These are phyloP conservation scores for Puma concolor DNA, from an alignment of 2,113 vertebrate genomes.

Conservation along the genomic window DNA sequence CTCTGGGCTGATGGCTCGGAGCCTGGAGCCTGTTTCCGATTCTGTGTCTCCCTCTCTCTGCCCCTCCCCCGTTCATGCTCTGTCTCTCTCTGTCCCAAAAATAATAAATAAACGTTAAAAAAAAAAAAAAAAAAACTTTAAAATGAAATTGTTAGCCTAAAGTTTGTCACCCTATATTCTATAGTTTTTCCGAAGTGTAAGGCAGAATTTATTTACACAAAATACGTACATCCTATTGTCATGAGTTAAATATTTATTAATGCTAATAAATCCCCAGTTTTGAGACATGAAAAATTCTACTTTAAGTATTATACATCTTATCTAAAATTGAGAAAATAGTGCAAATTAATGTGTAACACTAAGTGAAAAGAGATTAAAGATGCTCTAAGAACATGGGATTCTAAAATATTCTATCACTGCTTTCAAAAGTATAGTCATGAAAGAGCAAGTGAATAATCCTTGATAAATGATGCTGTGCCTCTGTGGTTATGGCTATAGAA, in stretches of 20 bases:
- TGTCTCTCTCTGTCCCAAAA: too few relatives aligned
- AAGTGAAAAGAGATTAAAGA: conserved; percentile 19
- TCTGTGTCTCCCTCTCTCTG: too few relatives aligned
- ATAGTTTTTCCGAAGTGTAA: neutral
- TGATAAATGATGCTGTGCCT: neutral
- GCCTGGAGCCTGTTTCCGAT: too few relatives aligned
- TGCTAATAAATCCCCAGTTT: neutral
- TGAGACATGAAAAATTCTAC: conserved; percentile 21
- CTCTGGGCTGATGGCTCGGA: too few relatives aligned
- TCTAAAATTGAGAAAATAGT: conserved; percentile 48
- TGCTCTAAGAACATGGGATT: neutral
- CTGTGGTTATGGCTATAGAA: neutral
- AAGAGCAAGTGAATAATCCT: neutral
- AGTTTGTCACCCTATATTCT: neutral
- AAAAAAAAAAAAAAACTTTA: too few relatives aligned
- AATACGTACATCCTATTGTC: neutral
- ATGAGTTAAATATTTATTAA: conserved; percentile 29
- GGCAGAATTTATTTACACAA: neutral
- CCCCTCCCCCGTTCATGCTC: too few relatives aligned
- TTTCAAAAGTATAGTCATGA: neutral
- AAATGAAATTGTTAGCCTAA: neutral
- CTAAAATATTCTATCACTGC: neutral
- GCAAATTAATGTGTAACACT: neutral
- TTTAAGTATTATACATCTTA: neutral
- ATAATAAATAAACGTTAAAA: too few relatives aligned